Conservation (phyloP, 2,888 invertebrate genomes). For the Hirtodrosophila trivittata region DNA sequence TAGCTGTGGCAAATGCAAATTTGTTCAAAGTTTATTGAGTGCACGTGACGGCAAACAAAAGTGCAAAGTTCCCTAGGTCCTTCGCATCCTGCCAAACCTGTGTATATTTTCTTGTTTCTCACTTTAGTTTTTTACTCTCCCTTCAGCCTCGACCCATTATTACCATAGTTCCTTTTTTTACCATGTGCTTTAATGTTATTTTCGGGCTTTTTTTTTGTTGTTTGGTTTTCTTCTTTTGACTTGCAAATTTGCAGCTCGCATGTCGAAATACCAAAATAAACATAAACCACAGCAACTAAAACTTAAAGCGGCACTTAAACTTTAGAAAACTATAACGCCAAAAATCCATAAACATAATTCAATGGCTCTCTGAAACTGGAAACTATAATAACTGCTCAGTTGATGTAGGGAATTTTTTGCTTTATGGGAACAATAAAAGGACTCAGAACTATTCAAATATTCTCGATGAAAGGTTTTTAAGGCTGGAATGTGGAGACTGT, state of each 20-base stretch:
- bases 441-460: too few species aligned
- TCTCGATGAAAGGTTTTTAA: too few species aligned
- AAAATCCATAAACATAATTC: too few species aligned
- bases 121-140: conserved; percentile 20
- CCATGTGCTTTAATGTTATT: conserved; percentile 10
- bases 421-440: too few species aligned
- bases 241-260: conserved; percentile 47
- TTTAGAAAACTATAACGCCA: conserved; percentile 1
- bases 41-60: conserved; percentile 79
- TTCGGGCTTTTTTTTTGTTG: background rate
- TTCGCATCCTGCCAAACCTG: conserved; percentile 16
- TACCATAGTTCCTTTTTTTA: conserved; percentile 9
- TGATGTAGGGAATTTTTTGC: too few species aligned
- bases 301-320: conserved; percentile 10
- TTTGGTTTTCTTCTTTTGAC: conserved; percentile 35
- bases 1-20: conserved; percentile 71
- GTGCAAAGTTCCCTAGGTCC: conserved; percentile 65
- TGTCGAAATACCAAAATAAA: conserved; percentile 10
- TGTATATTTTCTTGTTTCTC: conserved; percentile 29
- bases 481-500: too few species aligned
- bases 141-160: conserved; percentile 20
- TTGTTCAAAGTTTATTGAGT: conserved; percentile 80
- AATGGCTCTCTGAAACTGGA: too few species aligned
- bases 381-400: conserved; percentile 1
- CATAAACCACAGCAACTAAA: conserved; percentile 1